Conservation (phyloP, 2,888 invertebrate species). For the Stramonita haemastoma region DNA sequence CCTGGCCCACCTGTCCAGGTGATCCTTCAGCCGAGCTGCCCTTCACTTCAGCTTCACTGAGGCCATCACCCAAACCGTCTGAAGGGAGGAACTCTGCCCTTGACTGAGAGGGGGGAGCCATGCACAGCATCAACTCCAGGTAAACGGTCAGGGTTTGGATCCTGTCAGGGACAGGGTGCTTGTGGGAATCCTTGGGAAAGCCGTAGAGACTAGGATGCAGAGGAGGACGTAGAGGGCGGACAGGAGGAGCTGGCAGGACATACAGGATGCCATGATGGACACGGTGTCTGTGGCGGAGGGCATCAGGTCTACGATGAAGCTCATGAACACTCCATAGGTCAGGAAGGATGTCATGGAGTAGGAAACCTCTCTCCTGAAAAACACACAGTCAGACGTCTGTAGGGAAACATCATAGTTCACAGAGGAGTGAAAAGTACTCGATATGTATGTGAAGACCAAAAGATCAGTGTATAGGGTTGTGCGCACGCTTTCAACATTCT, state of each 20-base stretch:
- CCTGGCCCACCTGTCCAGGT: not conserved
- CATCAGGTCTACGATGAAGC: slow-evolving; percentile 38
- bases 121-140: slow-evolving; percentile 27
- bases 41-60: not conserved
- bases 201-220: slow-evolving; percentile 33
- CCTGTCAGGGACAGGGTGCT: slow-evolving; percentile 34
- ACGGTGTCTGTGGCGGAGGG: slow-evolving; percentile 36
- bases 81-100: not conserved
- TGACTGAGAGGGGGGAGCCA: slow-evolving; percentile 2
- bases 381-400: too few species aligned
- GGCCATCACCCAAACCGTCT: not conserved
- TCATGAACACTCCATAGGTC: slow-evolving; percentile 40
- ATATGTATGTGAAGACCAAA: too few species aligned
- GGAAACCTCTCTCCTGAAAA: slow-evolving; percentile 32
- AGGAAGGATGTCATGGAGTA: slow-evolving; percentile 36
- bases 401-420: too few species aligned
- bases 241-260: slow-evolving; percentile 29
- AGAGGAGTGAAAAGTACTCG: too few species aligned
- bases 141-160: slow-evolving; percentile 14
- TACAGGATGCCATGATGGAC: slow-evolving; percentile 29
- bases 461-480: too few species aligned
- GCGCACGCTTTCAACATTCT: too few species aligned
- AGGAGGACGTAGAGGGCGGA: slow-evolving; percentile 37
- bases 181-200: slow-evolving; percentile 35
- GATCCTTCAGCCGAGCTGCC: not conserved